phyloP scores from a whole-genome alignment of 2,888 invertebrate species.

The Dysmachus trigonus region DNA sequence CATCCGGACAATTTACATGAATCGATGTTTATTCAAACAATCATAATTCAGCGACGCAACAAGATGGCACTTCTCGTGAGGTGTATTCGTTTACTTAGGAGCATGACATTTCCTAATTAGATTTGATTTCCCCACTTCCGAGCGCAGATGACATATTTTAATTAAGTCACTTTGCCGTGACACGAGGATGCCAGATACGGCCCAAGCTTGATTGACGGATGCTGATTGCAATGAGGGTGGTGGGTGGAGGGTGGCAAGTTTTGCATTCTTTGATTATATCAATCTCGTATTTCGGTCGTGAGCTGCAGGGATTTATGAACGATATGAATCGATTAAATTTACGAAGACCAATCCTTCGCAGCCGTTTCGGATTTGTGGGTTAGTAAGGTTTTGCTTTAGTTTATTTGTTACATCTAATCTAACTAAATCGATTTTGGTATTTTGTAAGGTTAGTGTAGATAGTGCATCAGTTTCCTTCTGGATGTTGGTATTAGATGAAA shows the following conservation, averaged over 20 bases:
- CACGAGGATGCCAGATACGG: constrained; percentile 22
- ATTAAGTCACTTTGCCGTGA: constrained; percentile 40
- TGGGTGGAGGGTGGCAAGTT: not conserved
- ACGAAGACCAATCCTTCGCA: not conserved
- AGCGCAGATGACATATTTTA: constrained; percentile 39
- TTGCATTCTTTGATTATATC: constrained; percentile 10
- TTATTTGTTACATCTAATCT: too few species aligned
- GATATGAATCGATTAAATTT: not conserved
- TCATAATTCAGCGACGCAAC: constrained; percentile 1
- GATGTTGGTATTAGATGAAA: too few species aligned
- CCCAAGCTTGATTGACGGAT: constrained; percentile 20
- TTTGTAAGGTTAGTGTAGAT: too few species aligned
- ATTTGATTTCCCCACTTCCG: constrained; percentile 40
- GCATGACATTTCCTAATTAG: constrained; percentile 42
- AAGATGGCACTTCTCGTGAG: not conserved
- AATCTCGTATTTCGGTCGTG: not conserved
- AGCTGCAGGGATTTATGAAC: not conserved
- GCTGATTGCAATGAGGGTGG: not conserved
- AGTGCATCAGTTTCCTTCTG: too few species aligned
- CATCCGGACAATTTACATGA: constrained; percentile 5
- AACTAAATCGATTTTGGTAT: too few species aligned
- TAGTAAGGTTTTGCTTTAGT: not conserved
- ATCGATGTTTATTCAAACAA: constrained; percentile 28
- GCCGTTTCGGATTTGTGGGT: not conserved
- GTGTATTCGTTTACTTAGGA: constrained; percentile 26